Base-by-base conservation (phyloP, 2,113 vertebrate species). In the Capreolus pygargus region DNA sequence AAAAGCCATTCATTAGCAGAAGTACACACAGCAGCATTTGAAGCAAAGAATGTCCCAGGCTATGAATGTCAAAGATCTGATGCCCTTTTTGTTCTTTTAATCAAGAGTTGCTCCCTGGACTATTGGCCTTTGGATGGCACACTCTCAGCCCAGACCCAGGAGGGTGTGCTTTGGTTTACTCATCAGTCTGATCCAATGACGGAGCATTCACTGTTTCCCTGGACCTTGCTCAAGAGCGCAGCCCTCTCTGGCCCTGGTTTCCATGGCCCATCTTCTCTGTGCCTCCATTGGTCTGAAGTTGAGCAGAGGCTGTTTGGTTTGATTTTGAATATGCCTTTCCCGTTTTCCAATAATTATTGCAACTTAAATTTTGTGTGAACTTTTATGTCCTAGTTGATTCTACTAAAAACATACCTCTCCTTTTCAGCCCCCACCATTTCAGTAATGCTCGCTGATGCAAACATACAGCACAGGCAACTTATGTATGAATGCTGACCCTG, bases 1-100 rank as follows among this genome's bases (percentile, higher is more conserved):
- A 78, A 94, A 91, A 84, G 55, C 52, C 83, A 61, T 97, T 97
- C 90, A 96, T 97, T 88, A 43, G 23, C 55, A 94, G 39, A 91
- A 86, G 58, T 39, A 50, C 52, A 95, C 52, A n/a, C 58, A 91
- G 78, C 60, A 95, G 92, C 60, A 78, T 58, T 55, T 50, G 67
- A 47, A 97, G 33, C 8, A 33, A 92, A 47, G 58, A 95, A 43
- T 93, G 74, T 89, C n/a, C 78, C 16, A 21, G 43, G 58, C 79
- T 76, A n/a, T 86, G 86, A 84, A 43, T 86, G 14, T 87, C 95
- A 81, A 61, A 61, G 58, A 81, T 33, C 61, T 7, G 57, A 88
- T 89, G 28, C 3, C 45, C n/a, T 12, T 95, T 92, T 36, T 55
- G 60, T 86, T 91, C 82, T 91, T 95, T 74, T 33, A 93, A 64